These are phyloP conservation scores for Agrotis exclamationis DNA, from an alignment of 2,888 invertebrate species.

Conservation along the genomic window DNA sequence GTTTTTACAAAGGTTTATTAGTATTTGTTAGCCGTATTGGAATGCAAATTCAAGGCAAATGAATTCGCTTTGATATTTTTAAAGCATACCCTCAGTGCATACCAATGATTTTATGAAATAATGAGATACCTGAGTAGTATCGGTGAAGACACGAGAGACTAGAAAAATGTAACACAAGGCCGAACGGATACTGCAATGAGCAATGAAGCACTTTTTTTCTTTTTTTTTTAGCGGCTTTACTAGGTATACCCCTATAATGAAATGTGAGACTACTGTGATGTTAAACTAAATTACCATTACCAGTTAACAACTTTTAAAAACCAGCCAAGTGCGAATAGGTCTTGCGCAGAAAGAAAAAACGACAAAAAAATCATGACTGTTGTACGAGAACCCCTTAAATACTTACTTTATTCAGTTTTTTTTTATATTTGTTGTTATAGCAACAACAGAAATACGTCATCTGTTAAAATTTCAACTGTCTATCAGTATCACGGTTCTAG, in stretches of 20 bases:
- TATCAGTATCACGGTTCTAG: too few species aligned
- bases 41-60: slow-evolving; percentile 5
- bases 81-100: slow-evolving; percentile 19
- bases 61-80: neutral
- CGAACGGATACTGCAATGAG: too few species aligned
- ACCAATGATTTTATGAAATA: slow-evolving; percentile 1
- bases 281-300: too few species aligned
- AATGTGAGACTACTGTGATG: neutral
- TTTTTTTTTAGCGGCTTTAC: neutral
- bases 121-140: slow-evolving; percentile 8
- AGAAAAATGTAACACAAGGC: neutral
- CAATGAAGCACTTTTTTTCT: neutral
- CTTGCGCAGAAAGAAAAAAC: too few species aligned
- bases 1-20: slow-evolving; percentile 1
- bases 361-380: too few species aligned
- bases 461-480: too few species aligned
- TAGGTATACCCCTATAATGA: neutral
- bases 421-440: too few species aligned
- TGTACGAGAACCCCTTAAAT: too few species aligned
- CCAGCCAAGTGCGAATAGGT: too few species aligned
- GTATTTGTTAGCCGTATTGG: neutral
- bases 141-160: neutral
- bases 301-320: too few species aligned
- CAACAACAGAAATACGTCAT: too few species aligned
- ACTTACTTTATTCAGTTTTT: too few species aligned